phyloP scores from a whole-genome alignment of 1,140 invertebrate genomes.

The Oedothorax gibbosus region DNA sequence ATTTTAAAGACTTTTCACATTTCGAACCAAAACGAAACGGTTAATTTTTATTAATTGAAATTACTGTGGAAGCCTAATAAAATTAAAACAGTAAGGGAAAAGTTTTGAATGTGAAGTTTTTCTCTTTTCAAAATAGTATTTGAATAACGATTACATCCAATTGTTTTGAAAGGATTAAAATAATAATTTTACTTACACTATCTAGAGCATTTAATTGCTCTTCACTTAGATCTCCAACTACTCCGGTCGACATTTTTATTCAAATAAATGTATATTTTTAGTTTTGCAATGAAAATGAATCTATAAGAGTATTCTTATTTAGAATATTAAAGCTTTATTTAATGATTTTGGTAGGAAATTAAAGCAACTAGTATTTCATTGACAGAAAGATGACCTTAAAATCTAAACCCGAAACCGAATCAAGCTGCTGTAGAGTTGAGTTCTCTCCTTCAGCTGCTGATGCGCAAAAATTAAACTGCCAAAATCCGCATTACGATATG shows the following conservation, averaged over 20 bases:
- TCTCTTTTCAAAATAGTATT: too few relatives aligned
- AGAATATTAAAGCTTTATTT: too few relatives aligned
- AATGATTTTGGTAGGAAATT: not conserved
- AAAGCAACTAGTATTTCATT: constrained; percentile 4
- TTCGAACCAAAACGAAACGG: too few relatives aligned
- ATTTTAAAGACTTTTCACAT: too few relatives aligned
- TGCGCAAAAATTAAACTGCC: not conserved
- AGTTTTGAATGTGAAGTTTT: too few relatives aligned
- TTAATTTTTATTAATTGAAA: too few relatives aligned
- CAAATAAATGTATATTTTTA: not conserved
- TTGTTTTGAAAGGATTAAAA: not conserved
- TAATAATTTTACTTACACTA: constrained; percentile 34
- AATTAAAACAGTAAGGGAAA: too few relatives aligned
- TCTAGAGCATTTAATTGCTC: constrained; percentile 57
- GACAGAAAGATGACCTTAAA: constrained; percentile 12
- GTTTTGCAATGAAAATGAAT: too few relatives aligned
- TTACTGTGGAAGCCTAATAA: too few relatives aligned
- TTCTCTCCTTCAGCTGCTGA: not conserved
- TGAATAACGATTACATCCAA: not conserved
- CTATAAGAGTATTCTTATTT: too few relatives aligned
- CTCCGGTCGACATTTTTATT: constrained; percentile 40
- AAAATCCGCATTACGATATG: constrained; percentile 7
- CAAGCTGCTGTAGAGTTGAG: constrained; percentile 12
- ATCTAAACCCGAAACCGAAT: constrained; percentile 27
- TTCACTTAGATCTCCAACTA: constrained; percentile 55